Conservation (phyloP, 2,888 invertebrate genomes). For the Acholoe squamosa region DNA sequence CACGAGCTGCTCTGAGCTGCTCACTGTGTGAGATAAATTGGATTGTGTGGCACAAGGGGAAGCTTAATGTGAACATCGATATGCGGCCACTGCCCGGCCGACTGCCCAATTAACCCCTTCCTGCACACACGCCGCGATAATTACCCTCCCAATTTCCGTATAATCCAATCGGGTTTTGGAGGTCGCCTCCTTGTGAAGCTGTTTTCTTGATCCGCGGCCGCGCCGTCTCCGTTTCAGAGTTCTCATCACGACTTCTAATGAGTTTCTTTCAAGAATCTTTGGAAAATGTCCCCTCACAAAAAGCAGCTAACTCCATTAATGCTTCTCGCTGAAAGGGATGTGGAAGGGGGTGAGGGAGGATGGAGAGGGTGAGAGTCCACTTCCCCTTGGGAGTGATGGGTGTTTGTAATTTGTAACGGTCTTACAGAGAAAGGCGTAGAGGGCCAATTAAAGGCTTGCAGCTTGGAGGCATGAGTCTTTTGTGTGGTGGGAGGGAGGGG, state of each 20-base stretch:
- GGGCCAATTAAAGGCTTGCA: constrained; percentile 32
- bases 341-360: not conserved
- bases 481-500: not conserved
- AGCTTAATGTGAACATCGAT: constrained; percentile 44
- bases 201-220: not conserved
- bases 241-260: constrained; percentile 25
- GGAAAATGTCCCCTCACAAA: not conserved
- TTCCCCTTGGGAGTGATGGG: no score
- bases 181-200: constrained; percentile 31
- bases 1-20: not conserved
- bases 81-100: not conserved
- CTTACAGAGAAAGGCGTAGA: not conserved
- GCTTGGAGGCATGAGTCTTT: not conserved
- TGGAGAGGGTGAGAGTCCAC: no score
- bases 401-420: not conserved
- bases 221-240: constrained; percentile 17
- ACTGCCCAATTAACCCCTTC: not conserved
- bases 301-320: constrained; percentile 7
- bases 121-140: constrained; percentile 13
- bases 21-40: constrained; percentile 5
- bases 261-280: constrained; percentile 34
- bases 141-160: constrained; percentile 34
- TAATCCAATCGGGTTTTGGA: not conserved
- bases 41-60: constrained; percentile 27
- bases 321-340: not conserved